Percentiles rank a stretch among this genome's conserved stretches.
Evolutionary conservation across 2,797 vertebrate genomes (phyloP).

Genomic region (Pristis pectinata): DNA sequence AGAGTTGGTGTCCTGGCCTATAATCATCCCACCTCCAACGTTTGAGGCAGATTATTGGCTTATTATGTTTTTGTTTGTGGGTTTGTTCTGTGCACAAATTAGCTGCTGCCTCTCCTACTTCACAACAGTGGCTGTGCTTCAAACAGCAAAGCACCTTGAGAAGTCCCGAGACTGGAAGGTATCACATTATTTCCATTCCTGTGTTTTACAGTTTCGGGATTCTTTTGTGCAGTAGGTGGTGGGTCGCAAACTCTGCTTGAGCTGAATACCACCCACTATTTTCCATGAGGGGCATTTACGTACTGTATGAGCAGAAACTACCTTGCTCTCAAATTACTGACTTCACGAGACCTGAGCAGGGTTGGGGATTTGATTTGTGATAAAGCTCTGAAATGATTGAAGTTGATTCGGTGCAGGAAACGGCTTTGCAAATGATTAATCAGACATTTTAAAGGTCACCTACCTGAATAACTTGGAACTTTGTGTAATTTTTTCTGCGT

Average conservation of each 20-base stretch:
- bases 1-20: no score
- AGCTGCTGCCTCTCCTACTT: no score
- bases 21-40: no score
- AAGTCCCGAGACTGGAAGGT: neutral
- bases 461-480: no score
- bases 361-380: neutral
- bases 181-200: neutral
- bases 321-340: neutral
- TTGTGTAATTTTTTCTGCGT: neutral
- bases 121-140: no score
- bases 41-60: neutral
- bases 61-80: neutral
- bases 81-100: neutral
- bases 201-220: neutral
- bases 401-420: neutral
- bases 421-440: neutral
- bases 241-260: neutral
- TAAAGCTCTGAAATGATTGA: neutral
- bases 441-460: neutral
- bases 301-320: neutral
- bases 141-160: neutral
- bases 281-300: neutral
- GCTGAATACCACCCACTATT: neutral
- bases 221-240: neutral
- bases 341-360: neutral